Evolutionary conservation across 2,113 vertebrate genomes (phyloP).

Genomic region (Chlorocebus sabaeus): DNA sequence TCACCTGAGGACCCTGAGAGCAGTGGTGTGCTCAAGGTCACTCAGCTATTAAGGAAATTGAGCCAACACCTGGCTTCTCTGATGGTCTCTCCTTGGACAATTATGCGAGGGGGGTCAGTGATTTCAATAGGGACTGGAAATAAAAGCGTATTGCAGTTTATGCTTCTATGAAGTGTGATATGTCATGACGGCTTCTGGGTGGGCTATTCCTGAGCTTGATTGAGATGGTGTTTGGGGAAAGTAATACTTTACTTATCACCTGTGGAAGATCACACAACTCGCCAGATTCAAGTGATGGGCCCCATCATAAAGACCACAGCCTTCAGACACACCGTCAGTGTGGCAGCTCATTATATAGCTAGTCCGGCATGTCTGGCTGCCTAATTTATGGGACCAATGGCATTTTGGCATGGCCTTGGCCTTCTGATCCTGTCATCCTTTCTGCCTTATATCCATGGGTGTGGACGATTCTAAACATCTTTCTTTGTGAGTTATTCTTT

Average conservation of each 20-base stretch:
- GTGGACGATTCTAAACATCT: neutral
- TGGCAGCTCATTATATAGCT: slow-evolving; percentile 26
- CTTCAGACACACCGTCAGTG: neutral
- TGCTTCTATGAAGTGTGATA: neutral
- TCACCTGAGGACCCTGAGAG: neutral
- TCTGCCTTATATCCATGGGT: slow-evolving; percentile 27
- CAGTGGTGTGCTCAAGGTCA: neutral
- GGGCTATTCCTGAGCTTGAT: neutral
- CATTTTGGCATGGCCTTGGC: slow-evolving; percentile 18
- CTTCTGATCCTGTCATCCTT: slow-evolving; percentile 38
- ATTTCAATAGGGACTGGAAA: neutral
- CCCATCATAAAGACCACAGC: neutral
- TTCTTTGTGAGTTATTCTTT: neutral
- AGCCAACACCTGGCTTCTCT: neutral
- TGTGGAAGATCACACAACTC: neutral
- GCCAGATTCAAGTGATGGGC: neutral
- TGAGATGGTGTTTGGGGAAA: slow-evolving; percentile 26
- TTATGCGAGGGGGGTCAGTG: neutral
- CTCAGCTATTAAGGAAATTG: neutral
- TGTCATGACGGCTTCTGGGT: slow-evolving; percentile 28
- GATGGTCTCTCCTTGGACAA: neutral
- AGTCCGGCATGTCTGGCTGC: slow-evolving; percentile 27
- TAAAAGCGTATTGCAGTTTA: neutral
- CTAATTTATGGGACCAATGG: slow-evolving; percentile 5
- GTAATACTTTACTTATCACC: slow-evolving; percentile 35